Evolutionary conservation across 2,888 invertebrate genomes (phyloP), one percentile per base, ranked within the genome.

Genomic region (Teleiodes luculella): DNA sequence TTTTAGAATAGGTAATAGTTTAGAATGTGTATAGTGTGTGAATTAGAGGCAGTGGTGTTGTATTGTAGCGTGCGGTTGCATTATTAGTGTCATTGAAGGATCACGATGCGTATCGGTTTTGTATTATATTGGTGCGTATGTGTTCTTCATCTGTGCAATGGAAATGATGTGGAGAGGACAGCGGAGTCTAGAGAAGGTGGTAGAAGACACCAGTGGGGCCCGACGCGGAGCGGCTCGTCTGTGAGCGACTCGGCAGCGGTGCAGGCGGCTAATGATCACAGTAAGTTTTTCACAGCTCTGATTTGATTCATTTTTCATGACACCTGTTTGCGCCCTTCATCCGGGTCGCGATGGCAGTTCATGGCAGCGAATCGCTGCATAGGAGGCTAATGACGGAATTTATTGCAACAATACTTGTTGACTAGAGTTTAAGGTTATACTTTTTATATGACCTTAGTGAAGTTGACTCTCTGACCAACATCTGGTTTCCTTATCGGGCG

Each of bases 91-190:
- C 80, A 85, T 84, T 80, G 76, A 75, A 67, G 77, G 76, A 81
- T 86, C 83, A 89, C 84, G 78, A 89, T 89, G 89, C 88, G 86
- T 86, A 80, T 88, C 80, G 84, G 83, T 83, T 78, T 87, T 74
- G 78, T 86, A 75, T 78, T 89, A 64, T 89, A 86, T 83, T 88
- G 86, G 86, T 89, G 87, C 83, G 84, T 89, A 76, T 83, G 86
- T 70, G 84, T 79, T 72, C 76, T 88, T 76, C 87, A 88, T 78
- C 68, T 88, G 72, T 86, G 86, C 70, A 83, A 82, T 79, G 87
- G 80, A 58, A 82, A 88, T 62, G 88, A 88, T 80, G 80, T 77
- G 65, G 87, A 87, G 66, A 86, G 78, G 78, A 86, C 84, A 80
- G n/a, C n/a, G n/a, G 89, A 89, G 57, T 66, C 76, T 65, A 80